Evolutionary conservation across 1,140 invertebrate species (phyloP), one percentile per base, ranked within the genome.

Genomic region (Cyclargus thomasi): DNA sequence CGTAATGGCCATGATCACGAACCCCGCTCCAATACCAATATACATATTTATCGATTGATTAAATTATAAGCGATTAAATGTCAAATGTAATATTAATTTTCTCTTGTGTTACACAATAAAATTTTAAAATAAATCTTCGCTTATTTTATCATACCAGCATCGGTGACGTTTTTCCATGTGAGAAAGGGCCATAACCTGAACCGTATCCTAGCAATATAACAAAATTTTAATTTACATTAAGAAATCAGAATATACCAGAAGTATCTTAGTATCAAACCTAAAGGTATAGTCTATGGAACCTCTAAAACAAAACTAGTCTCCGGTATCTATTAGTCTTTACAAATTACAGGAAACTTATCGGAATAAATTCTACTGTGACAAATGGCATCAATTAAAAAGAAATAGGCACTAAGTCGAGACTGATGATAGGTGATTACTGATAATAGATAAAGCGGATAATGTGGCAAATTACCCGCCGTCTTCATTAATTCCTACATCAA

Each of bases 1-100:
- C 76, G 83, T 86, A 83, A 82, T 84, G 82, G 76, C 70, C 67
- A 69, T 57, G 67, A 69, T 77, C 81, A 81, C 75, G 79, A 71
- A 70, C 63, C 53, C 69, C 62, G 36, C 62, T 22, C 23, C 20
- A 29, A 63, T 64, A 23, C 62, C 22, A 35, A 18, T 29, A 66
- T 66, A 59, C 55, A 59, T 59, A 59, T 59, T 20, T 59, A 59
- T 20, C 17, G 18, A 20, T 20, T 59, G 17, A 59, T 21, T 59
- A 20, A 11, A 59, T 20, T 59, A 59, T 47, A 47, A 47, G 14
- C 39, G 39, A 47, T 47, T 16, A 47, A 47, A 47, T 47, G 39
- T 14, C 39, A 14, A 14, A 16, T 47, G 11, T 47, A 47, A 14
- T 29, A 29, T 29, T 29, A 29, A 29, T 29, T 29, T 29, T 29